Evolutionary conservation across 37 sponge, comb jelly and placozoan genomes (phyloP).

Genomic region (Chondrosia reniformis): DNA sequence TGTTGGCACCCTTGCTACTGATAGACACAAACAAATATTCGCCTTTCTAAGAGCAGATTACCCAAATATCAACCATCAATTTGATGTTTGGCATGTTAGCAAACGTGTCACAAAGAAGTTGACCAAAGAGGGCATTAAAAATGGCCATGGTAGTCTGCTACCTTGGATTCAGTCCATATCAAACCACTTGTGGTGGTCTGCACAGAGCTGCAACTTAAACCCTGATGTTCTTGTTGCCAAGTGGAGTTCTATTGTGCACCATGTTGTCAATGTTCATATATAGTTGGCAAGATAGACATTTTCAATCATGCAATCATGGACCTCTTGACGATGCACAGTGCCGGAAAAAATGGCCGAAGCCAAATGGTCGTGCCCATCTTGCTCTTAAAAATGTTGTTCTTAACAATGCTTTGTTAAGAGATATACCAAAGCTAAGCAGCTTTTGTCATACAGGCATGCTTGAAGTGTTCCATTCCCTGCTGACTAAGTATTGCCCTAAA

Average conservation of each 20-base stretch:
- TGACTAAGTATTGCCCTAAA: slow-evolving; percentile 33
- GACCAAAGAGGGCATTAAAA: neutral
- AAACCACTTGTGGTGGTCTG: slow-evolving; percentile 24
- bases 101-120: slow-evolving; percentile 23
- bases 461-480: slow-evolving; percentile 28
- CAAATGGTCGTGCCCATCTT: slow-evolving; percentile 1
- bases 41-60: neutral
- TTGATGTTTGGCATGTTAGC: slow-evolving; percentile 45
- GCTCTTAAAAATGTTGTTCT: slow-evolving; percentile 10
- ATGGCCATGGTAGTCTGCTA: neutral
- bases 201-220: slow-evolving; percentile 10
- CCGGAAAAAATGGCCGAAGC: slow-evolving; percentile 11
- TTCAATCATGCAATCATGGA: neutral
- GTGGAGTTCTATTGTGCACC: slow-evolving; percentile 30
- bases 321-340: neutral
- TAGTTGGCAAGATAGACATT: neutral
- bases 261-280: slow-evolving; percentile 6
- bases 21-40: neutral
- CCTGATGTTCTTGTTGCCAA: slow-evolving; percentile 17
- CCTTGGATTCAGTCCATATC: slow-evolving; percentile 19
- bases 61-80: slow-evolving; percentile 41
- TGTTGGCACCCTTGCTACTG: slow-evolving; percentile 10
- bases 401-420: neutral
- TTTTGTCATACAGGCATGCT: slow-evolving; percentile 31
- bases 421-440: neutral